These are phyloP conservation scores for Stomatorhinus ivindoensis DNA, from an alignment of 2,113 vertebrate genomes.

Conservation along the genomic window DNA sequence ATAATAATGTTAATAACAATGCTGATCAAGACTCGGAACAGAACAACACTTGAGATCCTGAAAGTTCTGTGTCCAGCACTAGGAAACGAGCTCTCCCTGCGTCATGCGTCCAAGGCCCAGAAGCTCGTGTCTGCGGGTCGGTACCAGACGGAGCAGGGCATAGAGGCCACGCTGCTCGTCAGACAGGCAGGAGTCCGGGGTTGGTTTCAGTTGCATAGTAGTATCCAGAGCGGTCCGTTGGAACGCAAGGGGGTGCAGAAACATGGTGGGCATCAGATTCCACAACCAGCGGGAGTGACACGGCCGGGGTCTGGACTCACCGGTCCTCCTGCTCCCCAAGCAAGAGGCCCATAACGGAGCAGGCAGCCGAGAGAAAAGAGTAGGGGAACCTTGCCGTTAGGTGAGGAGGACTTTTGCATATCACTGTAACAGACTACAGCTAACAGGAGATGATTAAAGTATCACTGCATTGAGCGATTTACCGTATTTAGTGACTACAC, in stretches of 20 bases:
- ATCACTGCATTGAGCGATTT: conserved; percentile 24
- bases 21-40: background rate
- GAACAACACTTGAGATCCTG: background rate
- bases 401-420: conserved; percentile 31
- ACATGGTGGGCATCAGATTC: background rate
- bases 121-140: background rate
- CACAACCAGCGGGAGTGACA: background rate
- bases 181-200: background rate
- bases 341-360: background rate
- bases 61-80: background rate
- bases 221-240: background rate
- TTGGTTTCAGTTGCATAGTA: conserved; percentile 2
- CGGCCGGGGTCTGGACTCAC: background rate
- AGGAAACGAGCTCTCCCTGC: background rate
- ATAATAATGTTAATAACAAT: background rate
- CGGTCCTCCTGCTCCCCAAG: background rate
- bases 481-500: conserved; percentile 32
- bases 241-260: background rate
- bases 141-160: background rate
- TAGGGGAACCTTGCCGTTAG: conserved; percentile 3
- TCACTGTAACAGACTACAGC: conserved; percentile 33
- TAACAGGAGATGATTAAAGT: conserved; percentile 36
- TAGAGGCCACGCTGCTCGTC: background rate
- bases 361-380: background rate
- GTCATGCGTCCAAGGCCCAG: background rate